A percentile compares a stretch with the other conserved stretches of the same genome.
Conservation (phyloP, 2,888 invertebrate genomes). For the Caprella mutica region DNA sequence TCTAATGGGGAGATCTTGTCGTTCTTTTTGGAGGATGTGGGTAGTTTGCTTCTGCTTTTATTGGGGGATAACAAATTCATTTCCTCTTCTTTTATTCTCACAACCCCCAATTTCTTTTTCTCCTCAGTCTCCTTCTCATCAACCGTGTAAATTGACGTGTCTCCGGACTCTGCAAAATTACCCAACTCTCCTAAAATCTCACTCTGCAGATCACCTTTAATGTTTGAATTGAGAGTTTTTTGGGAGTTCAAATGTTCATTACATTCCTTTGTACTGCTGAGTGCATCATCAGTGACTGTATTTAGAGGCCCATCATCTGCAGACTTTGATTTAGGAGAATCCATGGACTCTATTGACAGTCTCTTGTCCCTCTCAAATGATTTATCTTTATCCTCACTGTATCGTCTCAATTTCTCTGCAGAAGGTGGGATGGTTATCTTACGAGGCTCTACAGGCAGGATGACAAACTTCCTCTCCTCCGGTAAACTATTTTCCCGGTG, state of each 20-base stretch:
- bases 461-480: background rate
- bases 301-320: slow-evolving; percentile 24
- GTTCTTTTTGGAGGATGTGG: slow-evolving; percentile 30
- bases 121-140: slow-evolving; percentile 11
- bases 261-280: background rate
- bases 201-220: slow-evolving; percentile 25
- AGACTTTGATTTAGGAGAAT: slow-evolving; percentile 11
- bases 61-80: slow-evolving; percentile 11
- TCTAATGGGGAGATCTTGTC: slow-evolving; percentile 1
- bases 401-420: slow-evolving; percentile 29
- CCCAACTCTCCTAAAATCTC: slow-evolving; percentile 31
- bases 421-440: slow-evolving; percentile 31
- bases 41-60: slow-evolving; percentile 24
- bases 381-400: slow-evolving; percentile 28
- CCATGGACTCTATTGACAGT: background rate
- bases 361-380: slow-evolving; percentile 10
- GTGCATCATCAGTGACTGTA: slow-evolving; percentile 1
- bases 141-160: slow-evolving; percentile 31
- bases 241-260: too few species aligned
- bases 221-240: background rate
- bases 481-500: background rate
- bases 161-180: slow-evolving; percentile 33
- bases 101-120: background rate
- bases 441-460: slow-evolving; percentile 17
- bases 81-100: slow-evolving; percentile 20